Conservation (phyloP, 2,888 invertebrate species). For the Eulithis testata region DNA sequence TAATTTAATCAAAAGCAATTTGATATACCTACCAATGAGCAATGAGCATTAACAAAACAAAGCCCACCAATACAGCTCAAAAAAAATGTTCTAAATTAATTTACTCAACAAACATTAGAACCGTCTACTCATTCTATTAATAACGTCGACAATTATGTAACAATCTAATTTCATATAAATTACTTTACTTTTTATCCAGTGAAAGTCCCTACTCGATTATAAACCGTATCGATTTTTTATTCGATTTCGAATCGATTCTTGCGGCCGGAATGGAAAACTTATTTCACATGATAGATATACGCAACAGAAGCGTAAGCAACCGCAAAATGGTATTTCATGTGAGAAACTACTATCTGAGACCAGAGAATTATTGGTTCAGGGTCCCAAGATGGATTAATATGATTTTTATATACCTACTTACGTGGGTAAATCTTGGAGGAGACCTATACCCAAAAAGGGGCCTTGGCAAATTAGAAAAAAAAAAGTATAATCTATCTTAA, state of each 20-base stretch:
- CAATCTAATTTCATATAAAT: constrained; percentile 56
- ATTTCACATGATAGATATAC: constrained; percentile 55
- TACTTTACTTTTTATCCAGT: constrained; percentile 48
- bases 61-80: constrained; percentile 17
- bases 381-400: neutral
- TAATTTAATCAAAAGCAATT: constrained; percentile 29
- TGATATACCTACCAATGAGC: constrained; percentile 13
- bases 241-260: constrained; percentile 51
- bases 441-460: no score
- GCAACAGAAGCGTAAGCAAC: constrained; percentile 61
- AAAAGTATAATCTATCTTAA: no score
- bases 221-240: constrained; percentile 65
- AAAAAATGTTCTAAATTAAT: constrained; percentile 36
- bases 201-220: constrained; percentile 59
- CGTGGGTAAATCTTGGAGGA: no score
- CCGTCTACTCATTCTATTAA: constrained; percentile 47
- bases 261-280: constrained; percentile 36
- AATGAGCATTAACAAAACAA: constrained; percentile 35
- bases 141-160: constrained; percentile 49
- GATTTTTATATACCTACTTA: no score
- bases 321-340: constrained; percentile 52
- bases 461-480: no score
- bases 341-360: constrained; percentile 42
- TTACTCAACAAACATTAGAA: constrained; percentile 34
- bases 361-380: neutral